Evolutionary conservation across 2,797 vertebrate genomes (phyloP), one percentile per base, ranked within the genome.

Genomic region (Argentina silus): DNA sequence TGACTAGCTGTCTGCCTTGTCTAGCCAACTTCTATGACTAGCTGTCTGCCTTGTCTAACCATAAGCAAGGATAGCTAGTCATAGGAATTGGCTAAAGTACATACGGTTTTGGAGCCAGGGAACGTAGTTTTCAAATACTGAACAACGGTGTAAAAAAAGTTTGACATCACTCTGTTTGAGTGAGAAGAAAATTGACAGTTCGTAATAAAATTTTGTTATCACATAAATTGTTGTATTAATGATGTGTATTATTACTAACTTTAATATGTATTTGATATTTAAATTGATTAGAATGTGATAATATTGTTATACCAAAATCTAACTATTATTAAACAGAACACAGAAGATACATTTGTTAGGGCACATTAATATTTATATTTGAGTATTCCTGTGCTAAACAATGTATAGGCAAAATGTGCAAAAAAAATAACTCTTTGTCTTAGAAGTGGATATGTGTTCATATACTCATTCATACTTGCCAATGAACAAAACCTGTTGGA

Each of bases 61-160:
- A 36, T 36, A 4, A 2, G n/a, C 45, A 47, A 47, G 7, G 45
- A 3, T 47, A 51, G 12, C 50, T 14, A 51, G 51, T 53, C 51
- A 53, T 7, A 53, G 51, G 51, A 14, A 15, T 53, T 14, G 51
- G 51, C 15, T 17, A 15, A n/a, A n/a, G 6, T 14, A 53, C 14
- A 53, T 53, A 15, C 50, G 12, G 51, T 53, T 53, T 53, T 36
- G 27, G 27, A 36, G 27, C 27, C 27, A 36, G 27, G 27, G 17
- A 17, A 14, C 17, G 14, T 7, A 48, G 9, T 76, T 80, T 70
- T 73, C 27, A 12, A 67, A 76, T 62, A 68, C 73, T 44, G 72
- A 85, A 87, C 80, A 83, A 77, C 80, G 66, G 67, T 83, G 71
- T 81, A n/a, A 67, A 45, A 51, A 59, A 73, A 72, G 70, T 85